A percentile compares a stretch with the other conserved stretches of the same genome.
Evolutionary conservation across 2,113 vertebrate species (phyloP).

Genomic region (Opisthocomus hoazin): DNA sequence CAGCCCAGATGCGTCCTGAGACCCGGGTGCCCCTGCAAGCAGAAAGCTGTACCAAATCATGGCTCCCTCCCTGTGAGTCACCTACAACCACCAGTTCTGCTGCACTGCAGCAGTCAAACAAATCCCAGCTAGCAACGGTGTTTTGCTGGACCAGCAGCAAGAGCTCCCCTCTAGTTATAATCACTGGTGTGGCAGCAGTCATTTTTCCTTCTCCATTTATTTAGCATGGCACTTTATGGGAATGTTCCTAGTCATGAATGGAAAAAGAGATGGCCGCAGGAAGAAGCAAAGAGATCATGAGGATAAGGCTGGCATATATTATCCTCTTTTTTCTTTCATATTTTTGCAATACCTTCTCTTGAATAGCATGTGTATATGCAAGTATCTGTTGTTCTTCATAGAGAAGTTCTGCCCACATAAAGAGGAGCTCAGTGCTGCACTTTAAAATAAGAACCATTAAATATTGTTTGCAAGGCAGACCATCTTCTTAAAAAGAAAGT

Average conservation of each 20-base stretch:
- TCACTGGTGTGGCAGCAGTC: background rate
- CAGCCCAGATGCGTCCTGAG: background rate
- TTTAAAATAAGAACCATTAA: background rate
- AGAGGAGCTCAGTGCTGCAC: background rate
- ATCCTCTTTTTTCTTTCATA: background rate
- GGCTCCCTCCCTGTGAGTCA: background rate
- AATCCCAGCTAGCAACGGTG: background rate
- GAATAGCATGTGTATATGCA: background rate
- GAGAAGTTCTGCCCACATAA: background rate
- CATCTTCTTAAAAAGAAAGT: background rate
- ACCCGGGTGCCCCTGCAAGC: background rate
- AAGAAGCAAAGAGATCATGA: background rate
- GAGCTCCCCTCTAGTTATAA: background rate
- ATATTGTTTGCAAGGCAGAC: background rate
- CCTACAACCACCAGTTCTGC: background rate
- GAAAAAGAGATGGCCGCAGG: background rate
- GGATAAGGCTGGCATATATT: background rate
- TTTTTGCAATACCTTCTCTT: background rate
- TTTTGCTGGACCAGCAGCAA: background rate
- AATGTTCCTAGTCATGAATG: background rate
- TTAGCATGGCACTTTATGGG: background rate
- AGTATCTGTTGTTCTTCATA: background rate
- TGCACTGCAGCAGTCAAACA: background rate
- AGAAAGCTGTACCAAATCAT: background rate
- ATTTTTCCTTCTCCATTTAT: background rate